These are phyloP conservation scores for Drosophila helvetica DNA, from an alignment of 2,888 invertebrate genomes.

Conservation along the genomic window DNA sequence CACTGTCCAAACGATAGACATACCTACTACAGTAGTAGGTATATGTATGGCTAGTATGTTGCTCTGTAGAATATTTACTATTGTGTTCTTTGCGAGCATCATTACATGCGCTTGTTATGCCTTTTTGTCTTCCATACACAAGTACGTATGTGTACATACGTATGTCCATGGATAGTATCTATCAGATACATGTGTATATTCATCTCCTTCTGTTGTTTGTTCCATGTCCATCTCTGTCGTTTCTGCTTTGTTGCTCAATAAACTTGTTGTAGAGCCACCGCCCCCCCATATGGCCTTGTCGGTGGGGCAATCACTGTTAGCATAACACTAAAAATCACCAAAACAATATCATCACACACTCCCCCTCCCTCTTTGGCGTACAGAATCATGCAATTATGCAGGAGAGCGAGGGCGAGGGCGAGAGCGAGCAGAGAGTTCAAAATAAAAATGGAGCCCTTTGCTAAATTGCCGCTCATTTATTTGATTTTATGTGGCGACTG, in stretches of 20 bases:
- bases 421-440: constrained; percentile 33
- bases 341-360: constrained; percentile 20
- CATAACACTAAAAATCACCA: constrained; percentile 61
- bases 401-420: constrained; percentile 7
- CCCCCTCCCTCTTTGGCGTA: constrained; percentile 5
- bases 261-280: constrained; percentile 23
- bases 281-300: constrained; percentile 31
- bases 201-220: constrained; percentile 5
- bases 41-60: background rate
- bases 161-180: background rate
- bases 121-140: constrained; percentile 39
- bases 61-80: background rate
- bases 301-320: constrained; percentile 58
- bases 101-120: constrained; percentile 60
- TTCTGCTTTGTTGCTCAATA: constrained; percentile 51
- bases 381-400: constrained; percentile 60
- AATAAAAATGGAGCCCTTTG: constrained; percentile 42
- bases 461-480: constrained; percentile 54
- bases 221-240: constrained; percentile 19
- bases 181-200: background rate
- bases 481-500: constrained; percentile 55
- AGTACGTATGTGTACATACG: background rate
- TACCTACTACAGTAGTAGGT: no score
- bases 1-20: background rate
- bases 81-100: constrained; percentile 43